Evolutionary conservation across 2,797 vertebrate species (phyloP), one percentile per base, ranked within the genome.

Genomic region (Thripadectes ignobilis): DNA sequence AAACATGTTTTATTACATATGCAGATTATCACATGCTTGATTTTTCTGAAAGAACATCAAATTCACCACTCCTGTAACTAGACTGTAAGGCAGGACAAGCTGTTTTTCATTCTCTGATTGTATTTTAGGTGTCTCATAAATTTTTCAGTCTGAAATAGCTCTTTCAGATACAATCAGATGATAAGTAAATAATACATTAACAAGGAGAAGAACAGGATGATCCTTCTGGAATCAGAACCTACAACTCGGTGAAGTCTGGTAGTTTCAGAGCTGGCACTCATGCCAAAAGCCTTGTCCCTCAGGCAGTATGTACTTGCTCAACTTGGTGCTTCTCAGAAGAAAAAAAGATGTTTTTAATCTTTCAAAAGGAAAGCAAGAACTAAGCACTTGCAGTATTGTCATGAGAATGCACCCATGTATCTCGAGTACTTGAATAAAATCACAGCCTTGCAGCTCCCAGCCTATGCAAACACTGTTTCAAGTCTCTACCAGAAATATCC

Each of bases 381-480:
- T 76, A 77, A 87, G 30, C 32, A 20, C 54, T 95, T 79, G 20
- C 54, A 76, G 48, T 66, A 75, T 54, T 88, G 51, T 75, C 36
- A 19, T 82, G 88, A 94, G 89, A 91, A 85, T n/a, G 66, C 49
- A 72, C 21, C 32, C 48, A 0, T 52, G 43, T 65, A 15, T 69
- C 46, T 95, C 82, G 74, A 51, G 26, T 52, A 62, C 69, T 59
- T 54, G 72, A 91, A 49, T 58, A 96, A 91, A 95, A 95, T 94
- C 67, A 59, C 72, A 85, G 51, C 68, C 34, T 86, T 96, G 45
- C 34, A 92, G 57, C 61, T 57, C 93, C 88, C 81, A 61, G 83
- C 83, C 49, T 95, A 90, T 97, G 88, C 92, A 97, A 97, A 96
- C 81, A n/a, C 32, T 88, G 54, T 92, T 97, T 98, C 96, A 92